Conservation (phyloP, 2,888 invertebrate species). For the Leuctra nigra region DNA sequence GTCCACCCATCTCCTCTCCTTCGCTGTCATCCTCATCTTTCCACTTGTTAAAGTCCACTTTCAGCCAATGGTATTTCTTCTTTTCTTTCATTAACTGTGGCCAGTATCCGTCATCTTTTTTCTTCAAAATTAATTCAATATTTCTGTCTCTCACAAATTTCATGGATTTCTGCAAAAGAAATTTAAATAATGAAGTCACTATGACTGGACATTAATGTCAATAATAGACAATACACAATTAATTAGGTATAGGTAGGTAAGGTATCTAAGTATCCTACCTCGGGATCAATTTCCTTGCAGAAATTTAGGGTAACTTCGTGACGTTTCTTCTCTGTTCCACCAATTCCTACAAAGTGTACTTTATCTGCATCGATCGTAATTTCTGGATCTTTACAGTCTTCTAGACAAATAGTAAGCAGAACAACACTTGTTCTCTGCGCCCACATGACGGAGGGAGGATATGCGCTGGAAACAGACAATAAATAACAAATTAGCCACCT, state of each 20-base stretch:
- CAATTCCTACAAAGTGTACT: slow-evolving; percentile 78
- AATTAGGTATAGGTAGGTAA: background rate
- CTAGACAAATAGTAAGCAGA: slow-evolving; percentile 84
- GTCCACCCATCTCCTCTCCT: slow-evolving; percentile 52
- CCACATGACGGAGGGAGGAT: slow-evolving; percentile 86
- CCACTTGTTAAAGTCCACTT: slow-evolving; percentile 98
- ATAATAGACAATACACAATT: background rate
- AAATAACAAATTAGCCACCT: background rate
- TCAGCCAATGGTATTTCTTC: slow-evolving; percentile 90
- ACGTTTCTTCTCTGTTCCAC: slow-evolving; percentile 73
- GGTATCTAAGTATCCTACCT: slow-evolving; percentile 50
- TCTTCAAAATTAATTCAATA: slow-evolving; percentile 46
- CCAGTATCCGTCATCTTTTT: slow-evolving; percentile 74
- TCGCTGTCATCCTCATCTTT: slow-evolving; percentile 93
- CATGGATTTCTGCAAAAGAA: slow-evolving; percentile 47
- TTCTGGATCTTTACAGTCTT: slow-evolving; percentile 77
- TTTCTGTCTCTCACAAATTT: slow-evolving; percentile 44
- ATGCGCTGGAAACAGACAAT: slow-evolving; percentile 44
- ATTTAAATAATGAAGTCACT: background rate
- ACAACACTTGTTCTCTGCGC: slow-evolving; percentile 80
- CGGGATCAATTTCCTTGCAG: slow-evolving; percentile 73
- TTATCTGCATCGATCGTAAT: slow-evolving; percentile 57
- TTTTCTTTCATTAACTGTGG: slow-evolving; percentile 78
- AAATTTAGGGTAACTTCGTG: slow-evolving; percentile 86
- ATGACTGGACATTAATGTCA: background rate